Conservation (phyloP, 2,888 invertebrate genomes). For the Axea sp. region DNA sequence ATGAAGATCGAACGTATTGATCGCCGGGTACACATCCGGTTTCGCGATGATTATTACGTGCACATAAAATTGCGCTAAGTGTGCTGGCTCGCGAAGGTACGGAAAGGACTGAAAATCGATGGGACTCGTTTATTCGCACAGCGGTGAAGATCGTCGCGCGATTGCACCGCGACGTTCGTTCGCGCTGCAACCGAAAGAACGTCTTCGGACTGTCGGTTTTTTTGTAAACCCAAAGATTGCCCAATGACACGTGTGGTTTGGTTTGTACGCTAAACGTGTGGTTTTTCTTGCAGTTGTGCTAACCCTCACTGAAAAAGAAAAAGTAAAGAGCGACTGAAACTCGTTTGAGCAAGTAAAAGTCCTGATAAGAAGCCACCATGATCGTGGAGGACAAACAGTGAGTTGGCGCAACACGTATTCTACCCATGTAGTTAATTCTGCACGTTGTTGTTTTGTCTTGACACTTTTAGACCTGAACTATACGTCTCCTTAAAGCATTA, state of each 20-base stretch:
- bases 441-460: slow-evolving; percentile 42
- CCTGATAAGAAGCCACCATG: slow-evolving; percentile 75
- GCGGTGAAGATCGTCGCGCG: too few species aligned
- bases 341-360: slow-evolving; percentile 60
- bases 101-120: slow-evolving; percentile 22
- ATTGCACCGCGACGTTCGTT: too few species aligned
- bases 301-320: slow-evolving; percentile 63
- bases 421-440: slow-evolving; percentile 45
- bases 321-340: slow-evolving; percentile 6
- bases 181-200: too few species aligned
- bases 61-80: slow-evolving; percentile 30
- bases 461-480: slow-evolving; percentile 23
- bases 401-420: slow-evolving; percentile 68
- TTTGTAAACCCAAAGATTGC: too few species aligned
- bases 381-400: slow-evolving; percentile 79
- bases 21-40: slow-evolving; percentile 1
- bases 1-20: slow-evolving; percentile 24
- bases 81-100: slow-evolving; percentile 8
- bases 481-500: slow-evolving; percentile 14
- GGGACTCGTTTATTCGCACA: slow-evolving; percentile 1
- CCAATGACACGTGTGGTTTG: too few species aligned
- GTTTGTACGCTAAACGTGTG: slow-evolving; percentile 60
- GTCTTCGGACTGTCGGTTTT: too few species aligned
- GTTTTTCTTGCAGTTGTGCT: slow-evolving; percentile 74
- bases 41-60: slow-evolving; percentile 4